Conservation (phyloP, 1,140 invertebrate genomes). For the Muscidifurax raptorellus region DNA sequence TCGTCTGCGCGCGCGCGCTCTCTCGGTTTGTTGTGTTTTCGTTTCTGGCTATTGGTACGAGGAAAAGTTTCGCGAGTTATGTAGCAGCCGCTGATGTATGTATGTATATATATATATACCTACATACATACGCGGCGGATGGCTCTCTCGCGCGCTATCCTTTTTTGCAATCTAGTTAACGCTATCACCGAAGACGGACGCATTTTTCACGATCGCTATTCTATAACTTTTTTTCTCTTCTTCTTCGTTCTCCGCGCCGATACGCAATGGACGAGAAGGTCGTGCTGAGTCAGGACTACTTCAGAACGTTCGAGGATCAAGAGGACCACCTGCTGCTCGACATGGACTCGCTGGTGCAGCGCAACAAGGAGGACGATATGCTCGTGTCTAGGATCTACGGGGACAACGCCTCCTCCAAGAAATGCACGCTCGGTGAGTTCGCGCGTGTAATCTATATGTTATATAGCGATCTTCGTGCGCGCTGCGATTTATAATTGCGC, state of each 20-base stretch:
- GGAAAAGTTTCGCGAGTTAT: background rate
- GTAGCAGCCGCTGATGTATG: background rate
- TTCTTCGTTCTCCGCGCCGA: background rate
- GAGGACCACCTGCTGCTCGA: conserved; percentile 67
- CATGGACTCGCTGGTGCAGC: conserved; percentile 65
- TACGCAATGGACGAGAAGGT: conserved; percentile 14
- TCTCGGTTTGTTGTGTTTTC: background rate
- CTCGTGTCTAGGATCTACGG: conserved; percentile 52
- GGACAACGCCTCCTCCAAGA: conserved; percentile 62
- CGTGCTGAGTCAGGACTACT: conserved; percentile 48
- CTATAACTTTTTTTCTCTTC: background rate
- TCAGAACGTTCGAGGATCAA: conserved; percentile 58
- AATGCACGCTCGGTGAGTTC: conserved; percentile 67
- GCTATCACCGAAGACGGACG: background rate
- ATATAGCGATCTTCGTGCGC: too few species aligned
- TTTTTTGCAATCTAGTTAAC: conserved; percentile 9
- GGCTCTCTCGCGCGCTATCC: background rate
- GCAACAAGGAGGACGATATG: conserved; percentile 58
- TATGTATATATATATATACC: too few species aligned
- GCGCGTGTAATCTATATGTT: too few species aligned
- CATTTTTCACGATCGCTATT: background rate
- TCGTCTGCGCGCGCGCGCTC: conserved; percentile 1
- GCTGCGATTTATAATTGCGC: too few species aligned
- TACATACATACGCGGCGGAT: too few species aligned
- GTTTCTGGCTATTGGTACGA: background rate